Base-by-base conservation (phyloP, 2,888 invertebrate genomes). In the Creontiades dilutus region DNA sequence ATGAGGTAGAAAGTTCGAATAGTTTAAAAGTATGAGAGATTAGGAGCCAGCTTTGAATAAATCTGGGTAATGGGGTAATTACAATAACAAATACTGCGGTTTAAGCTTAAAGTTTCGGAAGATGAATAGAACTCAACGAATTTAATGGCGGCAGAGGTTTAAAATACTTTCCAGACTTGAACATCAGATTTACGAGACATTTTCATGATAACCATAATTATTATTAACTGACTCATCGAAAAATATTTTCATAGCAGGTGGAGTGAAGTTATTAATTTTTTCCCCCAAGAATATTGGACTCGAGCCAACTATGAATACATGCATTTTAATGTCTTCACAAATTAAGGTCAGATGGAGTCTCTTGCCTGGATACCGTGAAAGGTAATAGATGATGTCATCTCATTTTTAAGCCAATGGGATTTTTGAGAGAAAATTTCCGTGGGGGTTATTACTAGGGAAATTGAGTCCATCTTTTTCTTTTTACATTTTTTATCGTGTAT, bases 241-340 rank as follows among this genome's bases (percentile, higher is more conserved):
- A 23, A 68, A 23, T 23, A 27, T 19, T 68, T 23, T 68, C 68
- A 13, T 68, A 68, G 68, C 68, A 68, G 68, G 68, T 68, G 68
- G 68, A 68, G 68, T 68, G 68, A 68, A 68, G 68, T 23, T 68
- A 68, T 68, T 68, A 68, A 23, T 68, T 68, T 68, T 37, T 68
- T 23, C 9, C 68, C n/a, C 23, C 68, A 19, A 68, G 68, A 68
- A 68, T 68, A 68, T 68, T 68, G 68, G 27, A 68, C 68, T 68
- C 68, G 68, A 68, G 68, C 68, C 78, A 78, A 47, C 78, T 78
- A 78, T 78, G 78, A 78, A 78, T 78, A 78, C 47, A 78, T 78
- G 78, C 78, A 78, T 78, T 46, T 78, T 78, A 78, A 78, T 78
- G 78, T 12, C 23, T 23, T 19, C 27, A 5, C 68, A 23, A 68